Conservation (phyloP, 1,140 invertebrate species). For the Orchesella cincta region DNA sequence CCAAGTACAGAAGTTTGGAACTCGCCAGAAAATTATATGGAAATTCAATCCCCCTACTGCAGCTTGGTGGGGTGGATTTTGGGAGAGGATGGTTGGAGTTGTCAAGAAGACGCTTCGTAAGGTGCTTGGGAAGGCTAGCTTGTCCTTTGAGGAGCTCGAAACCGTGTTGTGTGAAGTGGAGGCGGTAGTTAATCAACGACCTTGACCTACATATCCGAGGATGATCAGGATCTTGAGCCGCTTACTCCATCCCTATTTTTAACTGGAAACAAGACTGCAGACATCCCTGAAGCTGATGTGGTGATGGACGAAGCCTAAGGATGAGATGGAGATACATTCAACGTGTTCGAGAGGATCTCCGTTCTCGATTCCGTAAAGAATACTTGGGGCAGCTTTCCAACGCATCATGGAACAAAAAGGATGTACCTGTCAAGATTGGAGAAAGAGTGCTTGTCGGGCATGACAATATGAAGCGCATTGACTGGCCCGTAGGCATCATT, state of each 20-base stretch:
- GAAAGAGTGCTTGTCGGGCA: neutral
- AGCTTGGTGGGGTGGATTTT: no score
- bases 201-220: conserved; percentile 9
- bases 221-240: neutral
- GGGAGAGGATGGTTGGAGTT: conserved; percentile 55
- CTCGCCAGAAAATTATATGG: no score
- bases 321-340: neutral
- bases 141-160: neutral
- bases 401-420: neutral
- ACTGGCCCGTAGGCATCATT: neutral
- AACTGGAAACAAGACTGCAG: neutral
- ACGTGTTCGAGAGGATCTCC: neutral
- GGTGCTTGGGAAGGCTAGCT: neutral
- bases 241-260: conserved; percentile 16
- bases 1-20: no score
- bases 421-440: neutral
- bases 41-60: no score
- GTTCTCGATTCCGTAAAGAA: neutral
- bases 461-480: neutral
- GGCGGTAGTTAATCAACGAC: neutral
- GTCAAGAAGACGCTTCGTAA: conserved; percentile 51
- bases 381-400: neutral
- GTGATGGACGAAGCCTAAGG: neutral
- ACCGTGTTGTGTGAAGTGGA: neutral
- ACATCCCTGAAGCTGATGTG: neutral